A percentile compares a stretch with the other conserved stretches of the same genome.
These are phyloP conservation scores for Procambarus clarkii DNA, from an alignment of 1,140 invertebrate genomes.

Conservation along the genomic window DNA sequence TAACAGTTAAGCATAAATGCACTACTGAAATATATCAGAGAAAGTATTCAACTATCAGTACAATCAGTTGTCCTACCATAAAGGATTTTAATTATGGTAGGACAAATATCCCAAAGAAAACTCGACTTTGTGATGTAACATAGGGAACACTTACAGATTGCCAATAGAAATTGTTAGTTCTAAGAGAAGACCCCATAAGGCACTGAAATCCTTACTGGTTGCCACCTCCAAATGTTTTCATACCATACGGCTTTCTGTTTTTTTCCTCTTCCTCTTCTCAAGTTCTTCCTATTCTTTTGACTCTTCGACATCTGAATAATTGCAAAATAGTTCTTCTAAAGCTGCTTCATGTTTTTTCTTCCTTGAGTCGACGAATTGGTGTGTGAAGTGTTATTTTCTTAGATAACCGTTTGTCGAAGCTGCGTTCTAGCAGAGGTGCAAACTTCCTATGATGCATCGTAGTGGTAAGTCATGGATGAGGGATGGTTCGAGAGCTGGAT, in stretches of 20 bases:
- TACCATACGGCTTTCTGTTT: background rate
- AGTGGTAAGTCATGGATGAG: background rate
- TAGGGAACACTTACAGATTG: background rate
- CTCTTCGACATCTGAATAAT: background rate
- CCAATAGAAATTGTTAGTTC: background rate
- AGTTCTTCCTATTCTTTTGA: background rate
- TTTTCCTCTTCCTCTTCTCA: background rate
- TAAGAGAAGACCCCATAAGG: background rate
- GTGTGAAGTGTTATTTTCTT: background rate
- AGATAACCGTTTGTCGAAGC: background rate
- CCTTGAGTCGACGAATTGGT: background rate
- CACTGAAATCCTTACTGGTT: background rate
- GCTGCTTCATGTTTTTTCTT: background rate
- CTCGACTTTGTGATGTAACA: background rate
- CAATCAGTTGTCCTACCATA: too few relatives aligned
- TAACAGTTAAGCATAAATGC: background rate
- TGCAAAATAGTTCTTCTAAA: background rate
- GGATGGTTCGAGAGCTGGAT: background rate
- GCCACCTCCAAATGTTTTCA: background rate
- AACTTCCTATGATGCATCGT: background rate
- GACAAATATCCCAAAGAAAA: background rate
- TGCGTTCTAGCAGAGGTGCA: background rate
- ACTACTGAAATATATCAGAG: background rate
- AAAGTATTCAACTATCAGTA: background rate
- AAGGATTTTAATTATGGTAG: background rate